phyloP scores from a whole-genome alignment of 2,113 vertebrate species.

The Nycticebus coucang region DNA sequence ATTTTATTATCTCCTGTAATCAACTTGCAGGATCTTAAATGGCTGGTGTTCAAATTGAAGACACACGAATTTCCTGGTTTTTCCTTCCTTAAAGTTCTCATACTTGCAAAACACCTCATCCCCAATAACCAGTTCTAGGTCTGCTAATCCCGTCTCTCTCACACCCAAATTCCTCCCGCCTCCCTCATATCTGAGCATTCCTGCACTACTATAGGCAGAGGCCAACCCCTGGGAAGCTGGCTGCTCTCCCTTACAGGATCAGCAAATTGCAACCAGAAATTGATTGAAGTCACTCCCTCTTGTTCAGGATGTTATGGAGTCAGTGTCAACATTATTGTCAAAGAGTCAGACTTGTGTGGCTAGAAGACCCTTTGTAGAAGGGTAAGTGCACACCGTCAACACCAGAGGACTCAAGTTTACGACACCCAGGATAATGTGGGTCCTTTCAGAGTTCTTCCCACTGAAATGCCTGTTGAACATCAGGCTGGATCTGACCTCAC shows the following conservation, averaged over 20 bases:
- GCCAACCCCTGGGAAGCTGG: neutral
- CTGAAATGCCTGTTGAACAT: neutral
- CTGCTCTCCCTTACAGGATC: neutral
- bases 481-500: constrained; percentile 21
- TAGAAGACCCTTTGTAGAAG: neutral
- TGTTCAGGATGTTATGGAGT: neutral
- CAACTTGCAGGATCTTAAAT: constrained; percentile 2
- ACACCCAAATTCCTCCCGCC: neutral
- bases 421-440: neutral
- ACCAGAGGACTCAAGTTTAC: neutral
- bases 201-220: neutral
- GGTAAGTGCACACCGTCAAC: neutral
- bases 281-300: neutral
- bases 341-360: neutral
- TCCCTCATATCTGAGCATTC: neutral
- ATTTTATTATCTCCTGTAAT: neutral
- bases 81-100: neutral
- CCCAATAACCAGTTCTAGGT: neutral
- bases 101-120: neutral
- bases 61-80: constrained; percentile 57
- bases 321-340: neutral
- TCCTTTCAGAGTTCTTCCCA: neutral
- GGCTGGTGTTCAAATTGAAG: constrained; percentile 26
- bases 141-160: neutral
- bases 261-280: neutral